Conservation (phyloP, 2,113 vertebrate genomes). For the Gulo gulo region DNA sequence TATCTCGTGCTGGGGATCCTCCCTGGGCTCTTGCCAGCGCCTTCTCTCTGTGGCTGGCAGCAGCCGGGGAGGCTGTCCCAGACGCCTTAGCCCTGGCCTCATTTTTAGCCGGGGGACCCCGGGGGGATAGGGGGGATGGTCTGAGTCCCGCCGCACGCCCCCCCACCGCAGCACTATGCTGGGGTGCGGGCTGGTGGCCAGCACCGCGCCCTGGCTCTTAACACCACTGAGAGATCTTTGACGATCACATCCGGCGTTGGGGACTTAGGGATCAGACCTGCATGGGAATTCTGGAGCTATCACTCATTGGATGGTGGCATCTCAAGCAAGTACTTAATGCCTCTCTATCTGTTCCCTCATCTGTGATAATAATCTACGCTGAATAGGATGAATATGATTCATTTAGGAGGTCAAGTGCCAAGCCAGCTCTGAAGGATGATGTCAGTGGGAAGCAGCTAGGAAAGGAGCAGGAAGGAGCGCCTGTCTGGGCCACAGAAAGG, state of each 20-base stretch:
- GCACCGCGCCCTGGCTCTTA: too few relatives aligned
- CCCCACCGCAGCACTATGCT: fast-evolving
- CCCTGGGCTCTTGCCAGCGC: conserved; percentile 78
- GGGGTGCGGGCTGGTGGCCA: too few relatives aligned
- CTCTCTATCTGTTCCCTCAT: neutral
- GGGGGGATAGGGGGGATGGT: neutral
- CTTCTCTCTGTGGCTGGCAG: conserved; percentile 61
- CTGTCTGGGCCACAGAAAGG: neutral
- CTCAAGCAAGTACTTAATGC: too few relatives aligned
- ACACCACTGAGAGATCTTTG: neutral
- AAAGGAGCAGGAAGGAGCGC: neutral
- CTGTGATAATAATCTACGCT: neutral
- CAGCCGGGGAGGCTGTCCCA: neutral
- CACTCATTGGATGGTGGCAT: neutral
- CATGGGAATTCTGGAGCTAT: neutral
- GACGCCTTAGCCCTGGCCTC: neutral
- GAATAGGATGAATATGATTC: neutral
- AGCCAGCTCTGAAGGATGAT: neutral
- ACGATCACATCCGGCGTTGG: too few relatives aligned
- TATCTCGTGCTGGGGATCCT: conserved; percentile 84
- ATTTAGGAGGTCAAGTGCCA: neutral
- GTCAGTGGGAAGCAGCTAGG: neutral
- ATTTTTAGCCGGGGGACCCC: fast-evolving
- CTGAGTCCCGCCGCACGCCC: neutral
- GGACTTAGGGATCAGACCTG: neutral